Evolutionary conservation across 2,888 invertebrate species (phyloP).

Genomic region (Amiota mariae): DNA sequence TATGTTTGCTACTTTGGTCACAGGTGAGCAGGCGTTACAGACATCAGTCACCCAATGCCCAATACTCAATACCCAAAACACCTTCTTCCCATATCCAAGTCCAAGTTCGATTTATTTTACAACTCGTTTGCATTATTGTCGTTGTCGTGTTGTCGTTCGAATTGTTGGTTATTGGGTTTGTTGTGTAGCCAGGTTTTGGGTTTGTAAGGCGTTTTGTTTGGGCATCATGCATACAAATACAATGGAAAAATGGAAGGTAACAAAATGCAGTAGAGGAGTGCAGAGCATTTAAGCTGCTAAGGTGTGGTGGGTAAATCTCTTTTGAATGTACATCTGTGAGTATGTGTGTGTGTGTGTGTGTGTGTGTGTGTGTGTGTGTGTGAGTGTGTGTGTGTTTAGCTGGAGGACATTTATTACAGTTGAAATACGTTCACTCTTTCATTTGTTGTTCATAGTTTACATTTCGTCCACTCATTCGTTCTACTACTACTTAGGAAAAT

Average conservation of each 20-base stretch:
- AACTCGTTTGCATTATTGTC: background rate
- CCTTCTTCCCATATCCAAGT: background rate
- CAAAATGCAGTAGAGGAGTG: background rate
- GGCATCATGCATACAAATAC: slow-evolving; percentile 17
- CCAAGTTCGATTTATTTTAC: background rate
- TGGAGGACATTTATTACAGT: slow-evolving; percentile 66
- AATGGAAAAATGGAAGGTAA: too few species aligned
- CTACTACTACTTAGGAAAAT: slow-evolving; percentile 49
- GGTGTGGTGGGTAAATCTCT: background rate
- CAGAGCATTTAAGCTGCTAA: background rate
- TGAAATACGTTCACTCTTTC: slow-evolving; percentile 61
- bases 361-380: slow-evolving; percentile 38
- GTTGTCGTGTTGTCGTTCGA: too few species aligned
- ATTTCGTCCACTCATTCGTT: too few species aligned
- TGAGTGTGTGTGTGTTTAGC: slow-evolving; percentile 44
- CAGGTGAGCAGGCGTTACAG: background rate
- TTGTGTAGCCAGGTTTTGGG: slow-evolving; percentile 59
- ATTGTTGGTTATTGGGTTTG: slow-evolving; percentile 54
- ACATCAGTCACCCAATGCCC: slow-evolving; percentile 13
- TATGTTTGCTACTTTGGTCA: background rate
- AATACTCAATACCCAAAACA: slow-evolving; percentile 23
- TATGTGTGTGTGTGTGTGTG: slow-evolving; percentile 38
- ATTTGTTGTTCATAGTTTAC: too few species aligned
- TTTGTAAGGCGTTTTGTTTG: slow-evolving; percentile 29
- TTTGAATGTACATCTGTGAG: too few species aligned